Conservation (phyloP, 2,888 invertebrate genomes). For the Pristionchus japonicus region DNA sequence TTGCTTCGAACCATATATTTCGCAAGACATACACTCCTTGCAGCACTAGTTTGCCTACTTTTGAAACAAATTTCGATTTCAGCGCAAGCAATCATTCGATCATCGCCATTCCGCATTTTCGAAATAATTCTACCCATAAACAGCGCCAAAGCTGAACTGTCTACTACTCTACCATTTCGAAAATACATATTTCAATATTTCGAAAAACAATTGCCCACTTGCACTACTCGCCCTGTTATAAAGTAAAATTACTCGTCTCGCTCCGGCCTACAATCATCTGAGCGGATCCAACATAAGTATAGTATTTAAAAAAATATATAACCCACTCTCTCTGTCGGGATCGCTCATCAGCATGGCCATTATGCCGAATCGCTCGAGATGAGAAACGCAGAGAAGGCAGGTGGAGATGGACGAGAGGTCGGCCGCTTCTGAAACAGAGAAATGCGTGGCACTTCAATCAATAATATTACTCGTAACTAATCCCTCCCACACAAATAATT, state of each 20-base stretch:
- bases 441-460: not conserved
- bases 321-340: constrained; percentile 50
- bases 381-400: constrained; percentile 47
- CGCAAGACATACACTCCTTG: not conserved
- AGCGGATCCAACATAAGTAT: no score
- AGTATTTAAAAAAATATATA: no score
- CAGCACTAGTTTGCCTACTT: not conserved
- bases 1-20: not conserved
- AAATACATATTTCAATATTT: not conserved
- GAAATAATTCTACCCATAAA: no score
- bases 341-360: constrained; percentile 52
- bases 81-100: not conserved
- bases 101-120: not conserved
- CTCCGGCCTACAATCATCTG: no score
- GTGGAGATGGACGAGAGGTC: not conserved
- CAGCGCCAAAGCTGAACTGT: no score
- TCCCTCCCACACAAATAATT: no score
- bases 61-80: not conserved
- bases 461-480: not conserved
- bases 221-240: no score
- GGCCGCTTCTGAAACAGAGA: not conserved
- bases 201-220: not conserved
- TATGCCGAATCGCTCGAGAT: constrained; percentile 56
- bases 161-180: not conserved
- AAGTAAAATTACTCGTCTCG: no score